Evolutionary conservation across 2,797 vertebrate genomes (phyloP).

Genomic region (Oreochromis grahami): DNA sequence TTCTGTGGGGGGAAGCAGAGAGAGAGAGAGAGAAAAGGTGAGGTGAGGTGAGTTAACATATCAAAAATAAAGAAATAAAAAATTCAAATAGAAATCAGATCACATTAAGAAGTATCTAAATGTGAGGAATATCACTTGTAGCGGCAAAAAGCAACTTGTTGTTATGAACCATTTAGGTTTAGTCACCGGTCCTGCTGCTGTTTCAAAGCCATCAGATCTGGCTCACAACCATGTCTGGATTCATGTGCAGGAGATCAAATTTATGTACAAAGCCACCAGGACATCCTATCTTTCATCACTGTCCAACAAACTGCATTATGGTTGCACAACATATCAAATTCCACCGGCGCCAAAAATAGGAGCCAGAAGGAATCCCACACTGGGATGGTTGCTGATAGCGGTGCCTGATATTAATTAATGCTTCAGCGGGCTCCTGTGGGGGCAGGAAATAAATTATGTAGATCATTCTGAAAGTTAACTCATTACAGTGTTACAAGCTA

Average conservation of each 20-base stretch:
- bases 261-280: conserved; percentile 17
- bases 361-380: conserved; percentile 70
- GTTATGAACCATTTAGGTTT: conserved; percentile 16
- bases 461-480: conserved; percentile 73
- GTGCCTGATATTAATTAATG: conserved; percentile 76
- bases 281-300: conserved; percentile 42
- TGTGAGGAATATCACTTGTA: background rate
- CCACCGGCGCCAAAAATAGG: conserved; percentile 60
- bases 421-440: conserved; percentile 64
- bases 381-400: conserved; percentile 64
- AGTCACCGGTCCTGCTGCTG: conserved; percentile 2
- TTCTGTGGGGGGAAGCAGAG: conserved; percentile 77
- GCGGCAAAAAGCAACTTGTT: conserved; percentile 14
- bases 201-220: conserved; percentile 4
- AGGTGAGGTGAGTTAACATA: conserved; percentile 39
- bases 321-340: conserved; percentile 64
- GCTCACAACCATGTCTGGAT: background rate
- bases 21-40: conserved; percentile 10
- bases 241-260: conserved; percentile 6
- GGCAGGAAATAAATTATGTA: conserved; percentile 73
- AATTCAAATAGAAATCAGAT: background rate
- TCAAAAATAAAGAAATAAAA: background rate
- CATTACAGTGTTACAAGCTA: conserved; percentile 67
- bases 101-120: conserved; percentile 17
- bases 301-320: conserved; percentile 52